These are phyloP conservation scores for Pitta sordida DNA, from an alignment of 2,113 vertebrate species.

Conservation along the genomic window DNA sequence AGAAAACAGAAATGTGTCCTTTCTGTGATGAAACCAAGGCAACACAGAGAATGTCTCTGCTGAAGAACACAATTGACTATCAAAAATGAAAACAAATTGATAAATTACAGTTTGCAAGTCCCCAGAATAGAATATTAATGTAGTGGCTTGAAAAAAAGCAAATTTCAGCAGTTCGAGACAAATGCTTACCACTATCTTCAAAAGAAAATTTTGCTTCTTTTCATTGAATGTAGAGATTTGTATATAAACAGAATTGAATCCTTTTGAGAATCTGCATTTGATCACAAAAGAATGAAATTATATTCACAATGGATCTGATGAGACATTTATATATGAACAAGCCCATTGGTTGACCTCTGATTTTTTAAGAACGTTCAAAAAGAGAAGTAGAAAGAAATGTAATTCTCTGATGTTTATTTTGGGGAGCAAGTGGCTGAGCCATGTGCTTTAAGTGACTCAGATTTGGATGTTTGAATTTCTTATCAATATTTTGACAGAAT, in stretches of 20 bases:
- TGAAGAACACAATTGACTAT: not conserved
- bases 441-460: not conserved
- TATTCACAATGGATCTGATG: not conserved
- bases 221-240: not conserved
- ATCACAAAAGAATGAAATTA: not conserved
- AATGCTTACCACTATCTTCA: not conserved
- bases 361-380: not conserved
- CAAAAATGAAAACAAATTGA: not conserved
- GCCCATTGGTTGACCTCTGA: not conserved
- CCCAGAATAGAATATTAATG: not conserved
- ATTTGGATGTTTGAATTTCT: not conserved
- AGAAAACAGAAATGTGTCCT: not conserved
- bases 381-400: not conserved
- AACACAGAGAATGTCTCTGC: not conserved
- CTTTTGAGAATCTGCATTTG: not conserved
- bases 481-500: constrained; percentile 28
- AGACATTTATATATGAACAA: not conserved
- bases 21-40: not conserved
- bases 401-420: not conserved
- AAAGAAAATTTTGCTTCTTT: not conserved
- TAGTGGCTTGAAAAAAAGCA: not conserved
- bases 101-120: not conserved
- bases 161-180: not conserved
- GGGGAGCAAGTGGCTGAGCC: not conserved
- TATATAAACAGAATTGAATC: not conserved